Evolutionary conservation across 1,140 invertebrate species (phyloP).

Genomic region (Uloborus diversus): DNA sequence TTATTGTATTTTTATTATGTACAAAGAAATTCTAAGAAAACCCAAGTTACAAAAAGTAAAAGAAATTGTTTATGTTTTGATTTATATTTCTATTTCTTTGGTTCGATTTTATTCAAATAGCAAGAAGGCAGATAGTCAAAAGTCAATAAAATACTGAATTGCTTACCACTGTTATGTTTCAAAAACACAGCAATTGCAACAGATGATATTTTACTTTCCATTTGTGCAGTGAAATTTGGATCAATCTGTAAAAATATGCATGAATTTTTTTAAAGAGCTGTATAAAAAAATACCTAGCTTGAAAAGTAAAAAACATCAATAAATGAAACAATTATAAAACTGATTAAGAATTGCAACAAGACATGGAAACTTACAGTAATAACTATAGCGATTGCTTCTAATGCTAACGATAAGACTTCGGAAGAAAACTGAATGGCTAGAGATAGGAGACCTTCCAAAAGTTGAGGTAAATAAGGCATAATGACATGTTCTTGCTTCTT

Average conservation of each 20-base stretch:
- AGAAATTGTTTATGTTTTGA: too few relatives aligned
- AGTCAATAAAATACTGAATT: too few relatives aligned
- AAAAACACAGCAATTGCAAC: conserved; percentile 78
- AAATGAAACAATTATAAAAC: too few relatives aligned
- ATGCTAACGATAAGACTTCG: conserved; percentile 73
- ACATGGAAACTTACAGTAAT: conserved; percentile 73
- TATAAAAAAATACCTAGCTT: background rate
- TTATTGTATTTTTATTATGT: too few relatives aligned
- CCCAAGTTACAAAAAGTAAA: too few relatives aligned
- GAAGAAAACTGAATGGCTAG: conserved; percentile 70
- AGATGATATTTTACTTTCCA: conserved; percentile 75
- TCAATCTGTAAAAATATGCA: conserved; percentile 69
- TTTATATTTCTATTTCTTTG: too few relatives aligned
- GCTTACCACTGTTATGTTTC: conserved; percentile 71
- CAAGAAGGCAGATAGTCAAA: too few relatives aligned
- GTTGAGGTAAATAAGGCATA: conserved; percentile 67
- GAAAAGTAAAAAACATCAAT: background rate
- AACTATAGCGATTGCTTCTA: conserved; percentile 75
- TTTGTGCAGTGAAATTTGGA: conserved; percentile 73
- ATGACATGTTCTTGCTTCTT: conserved; percentile 65
- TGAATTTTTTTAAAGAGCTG: background rate
- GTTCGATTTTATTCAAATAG: too few relatives aligned
- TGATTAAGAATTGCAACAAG: too few relatives aligned
- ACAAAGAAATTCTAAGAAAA: too few relatives aligned
- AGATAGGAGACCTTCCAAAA: conserved; percentile 69